These are phyloP conservation scores for Rhopalosiphum padi DNA, from an alignment of 1,140 invertebrate genomes.

Conservation along the genomic window DNA sequence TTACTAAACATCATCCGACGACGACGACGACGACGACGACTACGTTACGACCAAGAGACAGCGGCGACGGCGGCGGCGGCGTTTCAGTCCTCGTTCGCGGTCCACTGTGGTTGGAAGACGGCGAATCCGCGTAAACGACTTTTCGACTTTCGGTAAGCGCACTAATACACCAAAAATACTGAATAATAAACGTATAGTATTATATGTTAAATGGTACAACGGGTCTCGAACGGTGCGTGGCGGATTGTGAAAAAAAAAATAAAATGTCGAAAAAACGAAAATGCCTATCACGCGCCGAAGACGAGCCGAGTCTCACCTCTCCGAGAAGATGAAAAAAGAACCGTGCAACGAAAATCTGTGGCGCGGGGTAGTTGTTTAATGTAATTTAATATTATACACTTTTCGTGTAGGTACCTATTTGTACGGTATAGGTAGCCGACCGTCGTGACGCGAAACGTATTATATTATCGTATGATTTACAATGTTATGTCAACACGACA, in stretches of 20 bases:
- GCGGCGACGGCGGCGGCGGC: neutral
- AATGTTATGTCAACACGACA: too few species aligned
- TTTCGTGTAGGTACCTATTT: too few species aligned
- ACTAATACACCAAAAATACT: neutral
- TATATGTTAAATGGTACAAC: neutral
- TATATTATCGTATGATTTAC: too few species aligned
- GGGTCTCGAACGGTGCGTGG: neutral
- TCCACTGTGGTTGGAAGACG: neutral
- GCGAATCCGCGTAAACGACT: neutral
- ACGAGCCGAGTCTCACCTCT: neutral
- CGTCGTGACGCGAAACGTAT: neutral
- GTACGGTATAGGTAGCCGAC: too few species aligned
- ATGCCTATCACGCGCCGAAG: neutral
- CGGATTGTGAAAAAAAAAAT: neutral
- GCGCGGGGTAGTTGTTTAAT: neutral
- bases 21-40: slow-evolving; percentile 2
- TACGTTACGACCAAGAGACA: neutral
- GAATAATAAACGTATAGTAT: neutral
- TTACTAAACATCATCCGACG: slow-evolving; percentile 8
- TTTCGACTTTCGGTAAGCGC: neutral
- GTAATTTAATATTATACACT: neutral
- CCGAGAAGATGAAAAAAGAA: neutral
- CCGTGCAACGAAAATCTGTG: neutral
- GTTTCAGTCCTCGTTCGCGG: neutral
- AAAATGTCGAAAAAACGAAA: neutral